Evolutionary conservation across 2,888 invertebrate genomes (phyloP), one percentile per base, ranked within the genome.

Genomic region (Endomychus coccineus): DNA sequence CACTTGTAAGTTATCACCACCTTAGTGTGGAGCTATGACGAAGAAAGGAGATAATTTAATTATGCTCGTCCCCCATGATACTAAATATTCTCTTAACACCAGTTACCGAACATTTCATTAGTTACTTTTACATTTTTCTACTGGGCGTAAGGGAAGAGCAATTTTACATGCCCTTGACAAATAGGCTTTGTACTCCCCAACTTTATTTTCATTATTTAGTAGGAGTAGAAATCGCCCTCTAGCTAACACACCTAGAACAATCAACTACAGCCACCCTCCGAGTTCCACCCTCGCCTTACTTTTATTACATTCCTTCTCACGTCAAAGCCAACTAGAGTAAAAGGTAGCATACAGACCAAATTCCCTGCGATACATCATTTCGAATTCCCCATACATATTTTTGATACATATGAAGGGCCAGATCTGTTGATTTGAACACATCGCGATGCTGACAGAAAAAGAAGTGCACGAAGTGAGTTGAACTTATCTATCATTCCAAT

Each of bases 251-350:
- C 34, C 39, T 44, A 34, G 46, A 50, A 54, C 57, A 57, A 56
- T 56, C 55, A 56, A 55, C 46, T 50, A 44, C 43, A 47, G 43
- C 52, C 47, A 48, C 56, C 54, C 52, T 47, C 42, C 25, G 36
- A 36, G 40, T 47, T 34, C 14, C 41, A 52, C 55, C 56, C 52
- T 54, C 50, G 46, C 51, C 51, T 51, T 54, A 54, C 50, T 59
- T 60, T 61, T 61, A 60, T 61, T 62, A 54, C 61, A 58, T 61
- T 61, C 61, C 56, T 58, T 54, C 54, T 54, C 56, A 52, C 59
- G 62, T 61, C 60, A 61, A 52, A 56, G 53, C 54, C 58, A 60
- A 60, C 58, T 59, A 56, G 49, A 50, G 46, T 56, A 53, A 56
- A 58, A 59, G 55, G 58, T 58, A 56, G 59, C 58, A 57, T 56